Evolutionary conservation across 2,888 invertebrate species (phyloP), one percentile per base, ranked within the genome.

Genomic region (Amiota minor): DNA sequence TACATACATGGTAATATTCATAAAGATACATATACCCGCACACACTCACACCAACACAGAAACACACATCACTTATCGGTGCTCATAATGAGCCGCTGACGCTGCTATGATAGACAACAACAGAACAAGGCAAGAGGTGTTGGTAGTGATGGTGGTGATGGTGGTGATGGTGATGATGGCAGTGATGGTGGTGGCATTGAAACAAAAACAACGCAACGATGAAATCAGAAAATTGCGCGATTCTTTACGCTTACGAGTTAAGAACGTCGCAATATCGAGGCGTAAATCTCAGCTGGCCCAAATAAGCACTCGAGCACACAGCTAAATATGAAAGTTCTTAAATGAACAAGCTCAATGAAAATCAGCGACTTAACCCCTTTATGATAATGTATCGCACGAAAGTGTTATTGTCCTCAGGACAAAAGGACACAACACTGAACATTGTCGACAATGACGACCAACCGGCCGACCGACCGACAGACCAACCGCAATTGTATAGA

Each of bases 301-400:
- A 35, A 35, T 16, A 20, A 46, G 68, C 18, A 12, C 45, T 23
- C 62, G 45, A 20, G 11, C 56, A 71, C 76, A 55, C 70, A 73
- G 70, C 71, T 72, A 74, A 75, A 72, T 72, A 73, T 80, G 77
- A 73, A 80, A 83, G 81, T 84, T 81, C 82, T 81, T 79, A 86
- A 86, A 86, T 84, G 86, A 86, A 82, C 85, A 83, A 79, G 79
- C 80, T 79, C 80, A 80, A 86, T 82, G 86, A 84, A 83, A 84
- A 80, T 85, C 82, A 85, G 86, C 82, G 86, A 79, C 85, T 86
- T 86, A 86, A 86, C 86, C 87, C 87, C 87, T 87, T 86, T 86
- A 87, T 85, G 86, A 81, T 87, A 86, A 86, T 86, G 84, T 83
- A 81, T 76, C 78, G 82, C 84, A 85, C 85, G 79, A 81, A 82